phyloP scores from a whole-genome alignment of 2,888 invertebrate genomes.

The Nudaria mundana region DNA sequence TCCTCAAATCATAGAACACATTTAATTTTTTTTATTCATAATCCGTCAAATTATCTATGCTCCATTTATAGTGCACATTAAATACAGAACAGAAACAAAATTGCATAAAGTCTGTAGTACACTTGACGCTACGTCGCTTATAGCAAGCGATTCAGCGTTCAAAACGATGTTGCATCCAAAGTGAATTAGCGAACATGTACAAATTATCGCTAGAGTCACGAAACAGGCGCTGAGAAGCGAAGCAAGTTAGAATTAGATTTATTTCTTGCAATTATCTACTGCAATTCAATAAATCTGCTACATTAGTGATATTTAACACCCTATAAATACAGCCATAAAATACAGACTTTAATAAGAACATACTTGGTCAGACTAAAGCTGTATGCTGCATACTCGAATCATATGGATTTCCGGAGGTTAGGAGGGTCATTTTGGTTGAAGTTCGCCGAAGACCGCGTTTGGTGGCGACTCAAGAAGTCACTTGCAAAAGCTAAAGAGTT shows the following conservation, averaged over 20 bases:
- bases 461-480: constrained; percentile 32
- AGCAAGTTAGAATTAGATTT: too few species aligned
- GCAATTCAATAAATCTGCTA: too few species aligned
- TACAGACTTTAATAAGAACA: constrained; percentile 2
- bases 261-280: too few species aligned
- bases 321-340: too few species aligned
- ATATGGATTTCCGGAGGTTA: constrained; percentile 26
- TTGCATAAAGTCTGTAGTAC: too few species aligned
- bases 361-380: constrained; percentile 29
- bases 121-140: too few species aligned
- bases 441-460: constrained; percentile 29
- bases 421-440: constrained; percentile 32
- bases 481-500: constrained; percentile 28
- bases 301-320: too few species aligned
- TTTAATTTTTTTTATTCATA: constrained; percentile 20
- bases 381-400: constrained; percentile 28
- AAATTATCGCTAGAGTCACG: too few species aligned
- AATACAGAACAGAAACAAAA: neutral
- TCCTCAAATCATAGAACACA: constrained; percentile 19
- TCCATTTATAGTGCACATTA: constrained; percentile 35
- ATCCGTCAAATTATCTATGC: constrained; percentile 11
- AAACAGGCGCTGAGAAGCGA: too few species aligned
- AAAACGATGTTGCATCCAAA: too few species aligned
- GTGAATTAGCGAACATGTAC: too few species aligned
- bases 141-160: too few species aligned